These are phyloP conservation scores for Macrobrachium nipponense DNA, from an alignment of 1,140 invertebrate genomes.

Conservation along the genomic window DNA sequence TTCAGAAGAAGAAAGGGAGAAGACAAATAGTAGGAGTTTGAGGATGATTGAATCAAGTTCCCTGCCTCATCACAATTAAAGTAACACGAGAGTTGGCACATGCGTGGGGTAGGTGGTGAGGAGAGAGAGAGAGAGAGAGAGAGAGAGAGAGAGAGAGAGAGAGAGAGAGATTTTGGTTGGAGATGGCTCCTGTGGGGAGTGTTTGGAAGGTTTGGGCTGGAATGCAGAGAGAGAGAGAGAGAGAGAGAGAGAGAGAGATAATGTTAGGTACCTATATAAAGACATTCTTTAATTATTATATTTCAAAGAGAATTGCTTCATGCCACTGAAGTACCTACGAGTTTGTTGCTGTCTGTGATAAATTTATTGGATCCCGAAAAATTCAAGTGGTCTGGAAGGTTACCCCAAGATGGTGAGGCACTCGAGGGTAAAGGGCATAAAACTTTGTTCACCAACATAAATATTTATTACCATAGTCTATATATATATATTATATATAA, in stretches of 20 bases:
- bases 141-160: constrained; percentile 27
- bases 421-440: too few species aligned
- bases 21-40: not conserved
- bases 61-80: not conserved
- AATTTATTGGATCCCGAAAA: too few species aligned
- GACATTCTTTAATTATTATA: too few species aligned
- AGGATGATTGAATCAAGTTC: not conserved
- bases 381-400: too few species aligned
- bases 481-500: too few species aligned
- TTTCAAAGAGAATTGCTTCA: too few species aligned
- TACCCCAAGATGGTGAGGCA: too few species aligned
- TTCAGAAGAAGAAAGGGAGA: not conserved
- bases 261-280: too few species aligned
- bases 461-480: too few species aligned
- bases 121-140: constrained; percentile 28
- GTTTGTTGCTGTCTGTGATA: too few species aligned
- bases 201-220: not conserved
- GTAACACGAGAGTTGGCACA: not conserved
- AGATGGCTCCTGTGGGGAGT: not conserved
- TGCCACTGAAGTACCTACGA: too few species aligned
- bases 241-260: constrained; percentile 6
- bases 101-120: not conserved
- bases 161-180: not conserved
- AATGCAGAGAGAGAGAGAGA: constrained; percentile 20
- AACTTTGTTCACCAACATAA: too few species aligned